Evolutionary conservation across 2,113 vertebrate genomes (phyloP), one percentile per base, ranked within the genome.

Genomic region (Thalassoma bifasciatum): DNA sequence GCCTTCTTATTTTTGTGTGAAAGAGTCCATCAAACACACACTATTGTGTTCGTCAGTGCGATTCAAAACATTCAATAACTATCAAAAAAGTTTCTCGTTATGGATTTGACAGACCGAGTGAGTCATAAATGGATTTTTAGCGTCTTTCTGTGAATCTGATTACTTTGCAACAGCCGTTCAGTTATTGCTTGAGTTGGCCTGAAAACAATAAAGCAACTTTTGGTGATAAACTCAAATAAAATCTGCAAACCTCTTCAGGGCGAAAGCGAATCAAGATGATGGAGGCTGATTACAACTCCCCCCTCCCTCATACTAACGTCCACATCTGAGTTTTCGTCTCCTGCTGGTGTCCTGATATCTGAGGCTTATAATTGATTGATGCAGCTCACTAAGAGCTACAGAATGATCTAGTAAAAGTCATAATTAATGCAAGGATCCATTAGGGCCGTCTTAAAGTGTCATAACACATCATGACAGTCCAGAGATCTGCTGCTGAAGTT

Each of bases 381-480:
- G 78, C 21, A 58, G 57, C 23, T 65, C 60, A 23, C 79, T 87
- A 61, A 87, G 72, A 86, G 85, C 61, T 76, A 81, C 71, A 78
- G 78, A 76, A 80, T 68, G 69, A 80, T 75, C 53, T 74, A 85
- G 61, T 85, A 46, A 65, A 77, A 71, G 21, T 87, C 68, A 89
- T 88, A 70, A 88, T 82, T 88, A 82, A 88, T 88, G 82, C 78
- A 86, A 36, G 37, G 52, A 66, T 81, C 77, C 84, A 91, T 92
- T 88, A 85, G 62, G 51, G 56, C 30, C 44, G 50, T 74, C 72
- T 54, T 23, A 17, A 77, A 57, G 21, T 82, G 80, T 81, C 84
- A 75, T 26, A 85, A 84, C 74, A 66, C 66, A 81, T 84, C 50
- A 68, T 17, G 63, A 71, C 65, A 73, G 49, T 50, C 26, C 46